These are phyloP conservation scores for Chrysogorgia sp. DNA, from an alignment of 92 coral and sea anemone species.

Conservation along the genomic window DNA sequence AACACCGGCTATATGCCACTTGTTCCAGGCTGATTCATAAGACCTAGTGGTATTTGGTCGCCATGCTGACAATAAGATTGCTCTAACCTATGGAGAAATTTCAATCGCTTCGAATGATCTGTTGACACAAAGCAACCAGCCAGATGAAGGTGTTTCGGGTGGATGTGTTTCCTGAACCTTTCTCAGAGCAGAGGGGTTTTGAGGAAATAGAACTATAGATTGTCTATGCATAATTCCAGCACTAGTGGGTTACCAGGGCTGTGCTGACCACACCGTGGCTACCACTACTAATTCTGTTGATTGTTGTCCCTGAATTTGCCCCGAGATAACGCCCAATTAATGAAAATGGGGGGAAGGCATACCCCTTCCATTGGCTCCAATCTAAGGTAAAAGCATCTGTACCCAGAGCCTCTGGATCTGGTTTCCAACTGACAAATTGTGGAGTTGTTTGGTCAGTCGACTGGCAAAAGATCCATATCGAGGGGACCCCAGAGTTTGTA, in stretches of 20 bases:
- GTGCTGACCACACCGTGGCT: slow-evolving; percentile 30
- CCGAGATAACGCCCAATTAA: slow-evolving; percentile 24
- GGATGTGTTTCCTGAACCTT: slow-evolving; percentile 27
- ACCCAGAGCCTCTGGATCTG: slow-evolving; percentile 10
- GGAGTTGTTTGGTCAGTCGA: slow-evolving; percentile 6
- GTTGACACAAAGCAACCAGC: slow-evolving; percentile 6
- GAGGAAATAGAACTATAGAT: slow-evolving; percentile 18
- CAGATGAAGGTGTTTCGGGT: slow-evolving; percentile 9
- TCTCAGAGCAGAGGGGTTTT: background rate
- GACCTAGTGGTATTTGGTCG: slow-evolving; percentile 4
- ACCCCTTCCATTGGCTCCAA: slow-evolving; percentile 28
- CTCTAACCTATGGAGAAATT: slow-evolving; percentile 30
- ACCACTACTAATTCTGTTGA: background rate
- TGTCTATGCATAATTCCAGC: slow-evolving; percentile 26
- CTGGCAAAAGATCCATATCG: slow-evolving; percentile 11
- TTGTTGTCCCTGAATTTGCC: slow-evolving; percentile 18
- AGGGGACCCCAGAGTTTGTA: slow-evolving; percentile 16
- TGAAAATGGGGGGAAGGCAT: slow-evolving; percentile 36
- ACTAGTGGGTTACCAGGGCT: slow-evolving; percentile 14
- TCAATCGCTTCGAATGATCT: slow-evolving; percentile 16
- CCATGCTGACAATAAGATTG: slow-evolving; percentile 18
- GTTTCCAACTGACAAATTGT: slow-evolving; percentile 23
- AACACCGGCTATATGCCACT: slow-evolving; percentile 36
- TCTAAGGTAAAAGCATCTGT: slow-evolving; percentile 8
- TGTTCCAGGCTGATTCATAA: slow-evolving; percentile 33